Evolutionary conservation across 2,888 invertebrate genomes (phyloP).

Genomic region (Scaptomyza cyrtandrae): DNA sequence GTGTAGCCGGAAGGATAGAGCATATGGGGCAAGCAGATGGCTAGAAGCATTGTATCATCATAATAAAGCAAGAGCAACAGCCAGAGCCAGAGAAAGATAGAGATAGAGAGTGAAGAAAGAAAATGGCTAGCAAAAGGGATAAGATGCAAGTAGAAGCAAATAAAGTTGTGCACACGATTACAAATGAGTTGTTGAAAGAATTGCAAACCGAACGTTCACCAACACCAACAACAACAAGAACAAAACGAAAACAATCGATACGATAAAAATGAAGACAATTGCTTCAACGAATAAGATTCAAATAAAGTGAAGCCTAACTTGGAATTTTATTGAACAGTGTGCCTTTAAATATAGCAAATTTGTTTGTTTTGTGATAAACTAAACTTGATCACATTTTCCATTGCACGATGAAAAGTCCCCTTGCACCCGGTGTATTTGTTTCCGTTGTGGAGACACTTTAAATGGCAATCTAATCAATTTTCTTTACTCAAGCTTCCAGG

Average conservation of each 20-base stretch:
- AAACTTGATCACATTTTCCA: no score
- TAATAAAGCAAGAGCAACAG: not conserved
- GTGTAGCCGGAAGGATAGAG: conserved; percentile 40
- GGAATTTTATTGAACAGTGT: no score
- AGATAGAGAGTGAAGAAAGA: not conserved
- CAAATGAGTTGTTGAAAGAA: conserved; percentile 33
- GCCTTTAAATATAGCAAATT: no score
- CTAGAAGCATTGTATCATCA: conserved; percentile 12
- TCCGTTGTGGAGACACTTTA: not conserved
- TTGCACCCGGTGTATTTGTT: no score
- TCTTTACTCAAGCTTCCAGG: not conserved
- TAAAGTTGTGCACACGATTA: conserved; percentile 7
- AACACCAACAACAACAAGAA: no score
- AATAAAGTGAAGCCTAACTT: no score
- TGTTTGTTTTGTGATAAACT: no score
- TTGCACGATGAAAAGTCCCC: no score
- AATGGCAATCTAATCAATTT: conserved; percentile 29
- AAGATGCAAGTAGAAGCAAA: not conserved
- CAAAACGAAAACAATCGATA: not conserved
- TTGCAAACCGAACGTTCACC: conserved; percentile 23
- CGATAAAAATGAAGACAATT: no score
- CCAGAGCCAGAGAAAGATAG: not conserved
- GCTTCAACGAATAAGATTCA: no score
- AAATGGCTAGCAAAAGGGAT: not conserved
- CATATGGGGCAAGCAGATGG: conserved; percentile 50